Evolutionary conservation across 2,113 vertebrate species (phyloP).

Genomic region (Callocephalon fimbriatum): DNA sequence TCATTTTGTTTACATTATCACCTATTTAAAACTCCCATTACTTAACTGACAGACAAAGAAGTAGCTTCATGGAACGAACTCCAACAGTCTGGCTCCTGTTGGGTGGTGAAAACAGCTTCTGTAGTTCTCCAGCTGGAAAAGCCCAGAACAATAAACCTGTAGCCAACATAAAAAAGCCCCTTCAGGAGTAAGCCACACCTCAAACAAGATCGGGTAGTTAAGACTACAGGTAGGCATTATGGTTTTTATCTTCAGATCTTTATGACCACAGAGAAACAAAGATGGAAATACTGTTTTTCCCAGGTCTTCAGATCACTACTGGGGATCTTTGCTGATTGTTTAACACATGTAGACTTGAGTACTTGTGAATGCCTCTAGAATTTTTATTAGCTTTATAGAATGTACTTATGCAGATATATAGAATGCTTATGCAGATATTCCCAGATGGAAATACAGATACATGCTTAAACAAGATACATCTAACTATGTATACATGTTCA

Average conservation of each 20-base stretch:
- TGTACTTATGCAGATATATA: not conserved
- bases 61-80: not conserved
- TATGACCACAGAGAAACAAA: slow-evolving; percentile 10
- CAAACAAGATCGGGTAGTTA: slow-evolving; percentile 11
- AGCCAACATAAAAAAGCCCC: slow-evolving; percentile 21
- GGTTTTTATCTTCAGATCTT: slow-evolving; percentile 33
- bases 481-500: not conserved
- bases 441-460: not conserved
- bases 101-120: not conserved
- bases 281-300: not conserved
- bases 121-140: not conserved
- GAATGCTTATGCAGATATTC: not conserved
- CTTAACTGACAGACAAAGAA: not conserved
- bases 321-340: not conserved
- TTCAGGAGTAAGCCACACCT: slow-evolving; percentile 39
- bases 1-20: not conserved
- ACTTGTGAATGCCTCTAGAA: not conserved
- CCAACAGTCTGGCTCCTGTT: not conserved
- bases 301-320: not conserved
- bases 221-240: slow-evolving; percentile 33
- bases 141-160: not conserved
- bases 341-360: not conserved
- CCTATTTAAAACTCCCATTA: slow-evolving; percentile 3
- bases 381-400: not conserved
- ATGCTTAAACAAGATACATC: not conserved